Percentiles rank a stretch among this genome's conserved stretches.
These are phyloP conservation scores for Phrynosoma platyrhinos DNA, from an alignment of 2,113 vertebrate species.

Conservation along the genomic window DNA sequence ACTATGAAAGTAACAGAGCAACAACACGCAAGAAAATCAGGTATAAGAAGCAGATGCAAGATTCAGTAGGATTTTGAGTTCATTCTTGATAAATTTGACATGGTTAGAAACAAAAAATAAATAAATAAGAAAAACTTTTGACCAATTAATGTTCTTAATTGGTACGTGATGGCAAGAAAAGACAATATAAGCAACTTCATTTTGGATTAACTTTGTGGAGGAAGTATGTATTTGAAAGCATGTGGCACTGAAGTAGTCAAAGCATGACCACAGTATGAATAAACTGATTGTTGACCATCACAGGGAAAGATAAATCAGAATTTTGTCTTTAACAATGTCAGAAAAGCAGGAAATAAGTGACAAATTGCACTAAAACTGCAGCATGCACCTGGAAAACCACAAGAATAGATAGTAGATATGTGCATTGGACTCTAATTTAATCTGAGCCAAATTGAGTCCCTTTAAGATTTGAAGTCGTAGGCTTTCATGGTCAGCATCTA, in stretches of 20 bases:
- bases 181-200: not conserved
- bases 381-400: not conserved
- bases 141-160: not conserved
- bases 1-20: not conserved
- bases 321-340: too few relatives aligned
- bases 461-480: too few relatives aligned
- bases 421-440: too few relatives aligned
- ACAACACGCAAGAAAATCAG: not conserved
- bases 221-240: not conserved
- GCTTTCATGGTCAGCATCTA: too few relatives aligned
- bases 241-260: not conserved
- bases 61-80: not conserved
- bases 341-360: too few relatives aligned
- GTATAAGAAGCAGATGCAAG: not conserved
- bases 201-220: not conserved
- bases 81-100: not conserved
- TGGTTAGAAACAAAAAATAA: not conserved
- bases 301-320: slow-evolving; percentile 3
- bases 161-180: not conserved
- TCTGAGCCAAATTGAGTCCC: too few relatives aligned
- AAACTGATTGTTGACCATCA: not conserved
- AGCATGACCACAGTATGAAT: not conserved
- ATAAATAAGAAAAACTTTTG: not conserved
- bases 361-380: too few relatives aligned
- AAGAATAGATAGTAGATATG: not conserved